Base-by-base conservation (phyloP, 1,140 invertebrate genomes). In the Pogonus chalceus region DNA sequence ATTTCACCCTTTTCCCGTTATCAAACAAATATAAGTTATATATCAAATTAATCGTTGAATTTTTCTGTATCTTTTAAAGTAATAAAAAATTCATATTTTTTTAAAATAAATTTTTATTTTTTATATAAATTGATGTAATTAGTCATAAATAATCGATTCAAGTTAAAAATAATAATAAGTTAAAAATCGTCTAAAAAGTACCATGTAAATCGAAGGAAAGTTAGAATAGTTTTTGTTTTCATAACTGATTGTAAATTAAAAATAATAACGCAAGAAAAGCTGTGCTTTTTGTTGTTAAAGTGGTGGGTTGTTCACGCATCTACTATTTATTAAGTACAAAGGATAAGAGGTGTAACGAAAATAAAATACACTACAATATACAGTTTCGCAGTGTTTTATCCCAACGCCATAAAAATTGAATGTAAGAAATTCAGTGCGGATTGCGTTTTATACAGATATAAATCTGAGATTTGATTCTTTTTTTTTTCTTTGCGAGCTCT, bases 381-480 rank as follows among this genome's bases (percentile, higher is more conserved):
- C 26, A 7, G 7, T 3, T 43, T 16, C 18, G 7, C 18, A 10
- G 18, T 43, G n/a, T 43, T 18, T 43, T 10, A 10, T 43, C 37
- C 37, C 18, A 9, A 18, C 18, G 37, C 37, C 18, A 43, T 43
- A 43, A 43, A 43, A 43, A 31, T 31, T 31, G 26, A 31, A 31
- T 31, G 7, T 31, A 31, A 31, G 26, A 31, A 31, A 31, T 31
- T 31, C 26, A 31, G 7, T 31, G 4, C 26, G 14, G 26, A 31
- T 31, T 31, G 26, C 26, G 26, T 31, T 31, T 31, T 43, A 9
- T 43, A 43, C 9, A 43, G 37, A 43, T 43, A 43, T 43, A 43
- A 43, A 43, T 43, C 37, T 9, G 9, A 43, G 9, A 43, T 31
- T 31, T 31, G 26, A 31, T 31, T 31, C 14, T 31, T 7, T 43